A percentile compares a stretch with the other conserved stretches of the same genome.
These are phyloP conservation scores for Micropoecilia bifurca DNA, from an alignment of 2,797 vertebrate species.

Conservation along the genomic window DNA sequence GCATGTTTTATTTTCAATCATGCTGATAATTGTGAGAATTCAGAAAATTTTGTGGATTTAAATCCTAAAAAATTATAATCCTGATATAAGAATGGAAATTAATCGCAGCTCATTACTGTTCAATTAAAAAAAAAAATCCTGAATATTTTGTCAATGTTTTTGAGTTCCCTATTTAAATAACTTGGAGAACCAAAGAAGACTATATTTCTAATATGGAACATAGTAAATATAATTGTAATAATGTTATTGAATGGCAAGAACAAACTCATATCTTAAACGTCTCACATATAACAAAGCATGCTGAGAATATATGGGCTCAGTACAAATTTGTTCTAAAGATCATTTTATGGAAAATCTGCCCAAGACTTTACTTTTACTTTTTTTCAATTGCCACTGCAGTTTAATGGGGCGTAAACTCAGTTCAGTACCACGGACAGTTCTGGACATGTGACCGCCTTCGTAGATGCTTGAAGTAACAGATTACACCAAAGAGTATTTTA, in stretches of 20 bases:
- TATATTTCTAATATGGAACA: background rate
- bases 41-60: background rate
- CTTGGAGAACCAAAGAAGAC: background rate
- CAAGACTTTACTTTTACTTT: background rate
- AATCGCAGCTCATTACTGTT: background rate
- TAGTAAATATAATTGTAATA: background rate
- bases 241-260: background rate
- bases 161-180: background rate
- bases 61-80: background rate
- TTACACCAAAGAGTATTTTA: background rate
- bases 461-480: background rate
- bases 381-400: background rate
- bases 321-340: background rate
- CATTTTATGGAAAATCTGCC: background rate
- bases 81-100: background rate
- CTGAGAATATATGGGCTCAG: background rate
- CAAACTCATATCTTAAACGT: background rate
- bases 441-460: constrained; percentile 1
- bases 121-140: background rate
- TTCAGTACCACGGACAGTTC: constrained; percentile 10
- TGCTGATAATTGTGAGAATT: background rate
- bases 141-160: background rate
- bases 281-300: background rate
- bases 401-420: background rate
- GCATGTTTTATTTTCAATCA: background rate